These are phyloP conservation scores for Cremastobaeus sp. DNA, from an alignment of 2,888 invertebrate species.

Conservation along the genomic window DNA sequence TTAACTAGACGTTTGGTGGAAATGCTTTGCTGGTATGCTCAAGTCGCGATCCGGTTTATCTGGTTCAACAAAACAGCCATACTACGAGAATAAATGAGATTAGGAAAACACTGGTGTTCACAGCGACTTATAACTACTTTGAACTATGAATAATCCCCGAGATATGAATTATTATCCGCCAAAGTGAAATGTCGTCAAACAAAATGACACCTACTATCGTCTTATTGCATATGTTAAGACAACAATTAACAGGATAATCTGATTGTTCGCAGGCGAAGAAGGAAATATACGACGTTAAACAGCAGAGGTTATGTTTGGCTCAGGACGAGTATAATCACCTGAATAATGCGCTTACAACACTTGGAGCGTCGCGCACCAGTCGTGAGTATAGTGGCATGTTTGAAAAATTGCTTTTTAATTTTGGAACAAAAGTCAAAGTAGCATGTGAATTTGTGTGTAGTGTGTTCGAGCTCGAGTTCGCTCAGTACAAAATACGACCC, in stretches of 20 bases:
- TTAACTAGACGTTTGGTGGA: constrained; percentile 36
- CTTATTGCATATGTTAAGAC: background rate
- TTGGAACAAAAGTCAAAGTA: background rate
- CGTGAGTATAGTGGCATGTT: constrained; percentile 82
- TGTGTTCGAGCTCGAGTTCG: constrained; percentile 92
- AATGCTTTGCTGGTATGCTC: constrained; percentile 28
- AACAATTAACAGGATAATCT: constrained; percentile 18
- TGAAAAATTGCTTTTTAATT: constrained; percentile 10
- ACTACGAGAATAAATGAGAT: constrained; percentile 38
- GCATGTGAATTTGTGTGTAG: constrained; percentile 76
- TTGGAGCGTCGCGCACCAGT: constrained; percentile 93
- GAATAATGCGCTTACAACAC: constrained; percentile 89
- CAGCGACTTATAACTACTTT: constrained; percentile 32
- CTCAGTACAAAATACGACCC: constrained; percentile 96
- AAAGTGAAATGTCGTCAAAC: constrained; percentile 4
- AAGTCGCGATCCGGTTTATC: constrained; percentile 50
- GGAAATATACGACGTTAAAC: constrained; percentile 97
- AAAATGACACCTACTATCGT: constrained; percentile 8
- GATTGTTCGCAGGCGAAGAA: constrained; percentile 89
- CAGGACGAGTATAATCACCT: constrained; percentile 97
- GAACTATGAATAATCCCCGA: constrained; percentile 25
- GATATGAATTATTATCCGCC: constrained; percentile 14
- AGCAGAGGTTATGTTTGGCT: constrained; percentile 93
- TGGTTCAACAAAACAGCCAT: constrained; percentile 48
- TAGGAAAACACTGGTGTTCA: constrained; percentile 42